Evolutionary conservation across 2,113 vertebrate genomes (phyloP), one percentile per base, ranked within the genome.

Genomic region (Gymnobelideus leadbeateri): DNA sequence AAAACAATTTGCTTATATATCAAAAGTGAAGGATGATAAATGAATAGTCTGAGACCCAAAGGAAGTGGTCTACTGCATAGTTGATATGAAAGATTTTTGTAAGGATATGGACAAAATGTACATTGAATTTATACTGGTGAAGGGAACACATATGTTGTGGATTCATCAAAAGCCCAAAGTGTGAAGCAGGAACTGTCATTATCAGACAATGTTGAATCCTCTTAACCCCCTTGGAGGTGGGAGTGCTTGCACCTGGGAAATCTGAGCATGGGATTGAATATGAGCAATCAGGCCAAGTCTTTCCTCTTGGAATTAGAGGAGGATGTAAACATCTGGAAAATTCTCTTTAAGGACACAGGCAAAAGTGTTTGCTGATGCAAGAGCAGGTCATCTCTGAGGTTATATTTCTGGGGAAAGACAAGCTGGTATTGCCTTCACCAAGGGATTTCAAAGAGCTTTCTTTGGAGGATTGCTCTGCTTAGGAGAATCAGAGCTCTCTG

Each of bases 321-420:
- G 61, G 93, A 96, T 94, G 94, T 94, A 46, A 52, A 94, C 95
- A 84, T 68, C 92, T 93, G 97, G 93, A 19, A 54, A 68, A 95
- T 95, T 92, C 89, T 90, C 89, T 96, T 92, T 96, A 77, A 95
- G 95, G 96, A 91, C 91, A 52, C 2, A 3, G 28, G 0, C 46
- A 95, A 21, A 92, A 92, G 49, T 51, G 1, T 98, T 97, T 98
- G 93, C 96, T 95, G 94, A 98, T 96, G 97, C 93, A 89, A 19
- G 92, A 97, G 37, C 53, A 94, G 94, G 96, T 97, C 94, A 92
- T 97, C 89, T 95, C 95, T 52, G 93, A 94, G 95, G 96, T 96
- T 97, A 57, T 94, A 94, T 94, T 91, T 93, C 89, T 43, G 37
- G 90, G 91, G 43, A 92, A 96, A 93, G 68, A 93, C 97, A 95